Percentiles rank a stretch among this genome's conserved stretches.
phyloP scores from a whole-genome alignment of 2,888 invertebrate genomes.

The Eucera pruinosa region DNA sequence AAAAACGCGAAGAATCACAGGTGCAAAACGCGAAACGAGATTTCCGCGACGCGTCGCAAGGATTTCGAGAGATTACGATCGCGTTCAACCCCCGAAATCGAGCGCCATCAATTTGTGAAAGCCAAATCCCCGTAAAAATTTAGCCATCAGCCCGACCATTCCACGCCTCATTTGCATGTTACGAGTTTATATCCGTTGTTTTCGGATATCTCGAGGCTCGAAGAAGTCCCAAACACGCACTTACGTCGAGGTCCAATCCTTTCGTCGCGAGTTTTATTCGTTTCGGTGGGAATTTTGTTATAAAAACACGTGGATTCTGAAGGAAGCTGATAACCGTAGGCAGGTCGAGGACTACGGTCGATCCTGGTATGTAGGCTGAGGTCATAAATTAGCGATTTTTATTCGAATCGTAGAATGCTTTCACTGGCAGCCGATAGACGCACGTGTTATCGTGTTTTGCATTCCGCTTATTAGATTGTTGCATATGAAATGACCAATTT shows the following conservation, averaged over 20 bases:
- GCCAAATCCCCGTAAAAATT: conserved; percentile 23
- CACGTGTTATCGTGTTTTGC: no score
- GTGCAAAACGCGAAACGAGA: no score
- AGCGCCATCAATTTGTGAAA: background rate
- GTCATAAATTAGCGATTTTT: conserved; percentile 66
- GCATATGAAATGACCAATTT: no score
- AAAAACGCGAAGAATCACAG: no score
- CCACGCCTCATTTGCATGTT: conserved; percentile 35
- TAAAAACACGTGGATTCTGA: conserved; percentile 18
- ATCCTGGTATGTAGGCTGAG: conserved; percentile 57
- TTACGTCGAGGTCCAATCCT: conserved; percentile 24
- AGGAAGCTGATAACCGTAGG: conserved; percentile 43
- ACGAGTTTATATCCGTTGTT: background rate
- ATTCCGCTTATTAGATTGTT: no score
- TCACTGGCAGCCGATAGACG: conserved; percentile 59
- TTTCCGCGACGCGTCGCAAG: no score
- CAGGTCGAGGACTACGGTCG: conserved; percentile 38
- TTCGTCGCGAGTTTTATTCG: background rate
- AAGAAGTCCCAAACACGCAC: background rate
- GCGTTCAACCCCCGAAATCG: no score
- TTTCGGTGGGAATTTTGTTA: conserved; percentile 7
- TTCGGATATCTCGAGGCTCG: no score
- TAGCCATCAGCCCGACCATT: conserved; percentile 14
- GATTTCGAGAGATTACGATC: no score
- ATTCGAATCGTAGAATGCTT: conserved; percentile 59